Conservation (phyloP, 1,140 invertebrate species). For the Stegodyphus mimosarum region DNA sequence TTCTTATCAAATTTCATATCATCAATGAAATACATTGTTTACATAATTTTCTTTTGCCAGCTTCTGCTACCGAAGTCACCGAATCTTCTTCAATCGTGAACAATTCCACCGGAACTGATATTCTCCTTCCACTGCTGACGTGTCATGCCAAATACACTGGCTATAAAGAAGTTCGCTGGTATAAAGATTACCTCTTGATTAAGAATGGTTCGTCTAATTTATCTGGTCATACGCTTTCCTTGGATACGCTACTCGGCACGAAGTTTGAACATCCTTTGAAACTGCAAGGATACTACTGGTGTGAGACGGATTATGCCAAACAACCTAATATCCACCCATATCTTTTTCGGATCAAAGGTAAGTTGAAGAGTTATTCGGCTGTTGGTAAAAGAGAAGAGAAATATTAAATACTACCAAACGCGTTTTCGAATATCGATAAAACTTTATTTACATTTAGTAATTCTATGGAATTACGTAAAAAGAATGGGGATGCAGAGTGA, state of each 20-base stretch:
- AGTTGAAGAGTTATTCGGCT: neutral
- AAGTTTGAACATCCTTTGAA: slow-evolving; percentile 17
- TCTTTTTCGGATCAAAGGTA: slow-evolving; percentile 24
- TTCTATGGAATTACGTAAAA: no score
- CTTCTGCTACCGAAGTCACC: slow-evolving; percentile 19
- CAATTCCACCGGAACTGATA: neutral
- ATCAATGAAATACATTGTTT: no score
- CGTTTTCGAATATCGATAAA: no score
- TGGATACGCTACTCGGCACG: neutral
- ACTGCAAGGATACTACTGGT: slow-evolving; percentile 46
- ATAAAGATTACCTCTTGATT: slow-evolving; percentile 20
- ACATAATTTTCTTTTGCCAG: neutral
- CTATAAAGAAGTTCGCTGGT: slow-evolving; percentile 29
- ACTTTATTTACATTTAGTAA: no score
- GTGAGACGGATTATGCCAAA: slow-evolving; percentile 20
- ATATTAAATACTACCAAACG: no score
- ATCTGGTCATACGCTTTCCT: neutral
- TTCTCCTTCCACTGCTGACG: slow-evolving; percentile 10
- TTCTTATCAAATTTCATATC: neutral
- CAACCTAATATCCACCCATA: neutral
- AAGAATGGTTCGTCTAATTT: neutral
- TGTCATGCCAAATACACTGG: slow-evolving; percentile 21
- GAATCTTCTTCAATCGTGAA: neutral
- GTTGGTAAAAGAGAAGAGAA: no score
- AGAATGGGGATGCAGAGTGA: no score